phyloP scores from a whole-genome alignment of 2,113 vertebrate species.

The Tachycineta bicolor region DNA sequence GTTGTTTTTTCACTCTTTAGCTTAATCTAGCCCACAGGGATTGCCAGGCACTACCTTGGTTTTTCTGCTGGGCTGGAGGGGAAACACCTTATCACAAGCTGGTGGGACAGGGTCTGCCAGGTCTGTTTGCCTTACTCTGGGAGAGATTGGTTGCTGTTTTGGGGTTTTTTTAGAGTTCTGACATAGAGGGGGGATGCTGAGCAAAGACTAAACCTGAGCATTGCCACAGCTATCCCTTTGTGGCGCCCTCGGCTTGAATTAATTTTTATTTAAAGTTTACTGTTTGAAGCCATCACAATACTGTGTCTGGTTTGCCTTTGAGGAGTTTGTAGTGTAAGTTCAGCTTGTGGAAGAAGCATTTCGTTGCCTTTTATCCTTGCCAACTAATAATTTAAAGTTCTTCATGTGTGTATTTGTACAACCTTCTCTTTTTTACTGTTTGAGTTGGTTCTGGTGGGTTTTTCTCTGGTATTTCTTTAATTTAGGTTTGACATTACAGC shows the following conservation, averaged over 20 bases:
- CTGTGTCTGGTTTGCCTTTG: not conserved
- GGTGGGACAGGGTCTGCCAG: not conserved
- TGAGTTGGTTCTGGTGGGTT: not conserved
- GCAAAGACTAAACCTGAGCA: not conserved
- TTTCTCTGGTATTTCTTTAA: not conserved
- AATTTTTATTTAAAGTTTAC: not conserved
- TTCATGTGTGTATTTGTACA: not conserved
- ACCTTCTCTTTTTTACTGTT: not conserved
- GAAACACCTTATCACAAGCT: not conserved
- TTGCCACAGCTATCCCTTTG: not conserved
- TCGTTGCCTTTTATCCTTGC: not conserved
- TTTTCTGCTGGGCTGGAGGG: not conserved
- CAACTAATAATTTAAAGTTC: not conserved
- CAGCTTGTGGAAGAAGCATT: not conserved
- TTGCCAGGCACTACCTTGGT: not conserved
- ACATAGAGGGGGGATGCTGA: not conserved
- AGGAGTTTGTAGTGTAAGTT: not conserved
- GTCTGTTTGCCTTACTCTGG: not conserved
- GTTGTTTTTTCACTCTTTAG: not conserved
- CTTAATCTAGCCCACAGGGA: not conserved
- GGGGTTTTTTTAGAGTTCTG: not conserved
- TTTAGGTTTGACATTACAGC: not conserved
- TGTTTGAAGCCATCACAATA: not conserved
- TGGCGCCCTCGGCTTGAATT: fast-evolving
- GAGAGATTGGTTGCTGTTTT: not conserved